phyloP scores from a whole-genome alignment of 2,888 invertebrate species.

The Eilema griseolum region DNA sequence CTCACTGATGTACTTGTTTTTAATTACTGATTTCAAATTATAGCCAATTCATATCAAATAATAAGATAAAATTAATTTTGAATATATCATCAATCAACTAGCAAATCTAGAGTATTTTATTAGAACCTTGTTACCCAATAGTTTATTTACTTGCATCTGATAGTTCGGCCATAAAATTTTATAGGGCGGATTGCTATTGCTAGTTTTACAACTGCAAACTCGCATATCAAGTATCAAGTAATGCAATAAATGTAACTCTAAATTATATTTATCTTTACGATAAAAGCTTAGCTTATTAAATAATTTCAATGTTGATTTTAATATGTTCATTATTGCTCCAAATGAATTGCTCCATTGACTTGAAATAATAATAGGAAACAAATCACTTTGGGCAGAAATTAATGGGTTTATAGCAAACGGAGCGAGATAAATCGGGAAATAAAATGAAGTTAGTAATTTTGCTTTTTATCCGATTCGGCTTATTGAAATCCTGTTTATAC shows the following conservation, averaged over 20 bases:
- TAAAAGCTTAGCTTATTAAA: conserved; percentile 21
- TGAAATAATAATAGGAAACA: conserved; percentile 46
- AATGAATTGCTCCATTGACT: conserved; percentile 34
- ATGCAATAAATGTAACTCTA: conserved; percentile 33
- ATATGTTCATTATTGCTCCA: conserved; percentile 31
- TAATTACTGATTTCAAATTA: background rate
- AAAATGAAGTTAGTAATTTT: conserved; percentile 54
- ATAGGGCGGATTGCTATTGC: conserved; percentile 23
- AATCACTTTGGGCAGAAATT: conserved; percentile 54
- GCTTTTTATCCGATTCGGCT: conserved; percentile 62
- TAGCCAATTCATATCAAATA: background rate
- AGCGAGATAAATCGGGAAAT: conserved; percentile 31
- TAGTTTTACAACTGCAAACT: conserved; percentile 15
- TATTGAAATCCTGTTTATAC: conserved; percentile 40
- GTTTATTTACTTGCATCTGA: conserved; percentile 57
- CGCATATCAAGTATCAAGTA: conserved; percentile 31
- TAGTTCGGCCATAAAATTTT: conserved; percentile 48
- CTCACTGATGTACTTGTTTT: background rate
- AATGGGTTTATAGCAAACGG: conserved; percentile 36
- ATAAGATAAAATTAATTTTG: conserved; percentile 43
- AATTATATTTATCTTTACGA: conserved; percentile 25
- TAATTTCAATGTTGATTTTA: conserved; percentile 26
- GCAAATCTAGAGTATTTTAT: conserved; percentile 68
- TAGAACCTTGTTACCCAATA: conserved; percentile 56
- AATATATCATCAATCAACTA: conserved; percentile 61